Base-by-base conservation (phyloP, 2,797 vertebrate species). In the Emydoidea blandingii region DNA sequence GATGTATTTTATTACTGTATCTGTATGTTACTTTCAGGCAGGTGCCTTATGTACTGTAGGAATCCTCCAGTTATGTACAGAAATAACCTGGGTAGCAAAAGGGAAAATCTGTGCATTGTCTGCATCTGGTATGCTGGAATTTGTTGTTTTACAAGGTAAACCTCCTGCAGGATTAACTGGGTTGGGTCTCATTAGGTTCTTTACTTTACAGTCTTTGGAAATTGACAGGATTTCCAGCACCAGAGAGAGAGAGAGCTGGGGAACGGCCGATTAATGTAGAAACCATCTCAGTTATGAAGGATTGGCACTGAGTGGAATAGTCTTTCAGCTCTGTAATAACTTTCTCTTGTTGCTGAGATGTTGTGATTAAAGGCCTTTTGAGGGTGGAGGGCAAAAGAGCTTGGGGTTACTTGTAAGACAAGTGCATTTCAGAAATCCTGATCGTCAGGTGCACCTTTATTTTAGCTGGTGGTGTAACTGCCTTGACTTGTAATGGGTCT, bases 231-330 rank as follows among this genome's bases (percentile, higher is more conserved):
- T 83, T 95, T 88, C 74, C 3, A 8, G 34, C 91, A 88, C 14
- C 19, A 29, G 79, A 80, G 78, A 80, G 89, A 79, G 83, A 79
- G 44, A 91, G 27, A 8, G 44, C 54, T 86, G 59, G 65, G 83
- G 80, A 94, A 83, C 88, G 86, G 86, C 84, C 87, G 92, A 1
- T 92, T 93, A 65, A 96, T 97, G 92, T 95, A 91, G 82, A 83
- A 97, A 47, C 37, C 34, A n/a, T 62, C 44, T 88, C 74, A 37
- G 23, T 92, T 96, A 87, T 80, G 62, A 90, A 90, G 62, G 44
- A 76, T 89, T 87, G 79, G 23, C 74, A 93, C 86, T 56, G 86
- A 89, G 84, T 68, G 84, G 88, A 92, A 87, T 93, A 54, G 83
- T 82, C 52, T 87, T 54, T 88, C 44, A 89, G 81, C 52, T n/a